phyloP scores from a whole-genome alignment of 1,140 invertebrate species.

The Globodera rostochiensis region DNA sequence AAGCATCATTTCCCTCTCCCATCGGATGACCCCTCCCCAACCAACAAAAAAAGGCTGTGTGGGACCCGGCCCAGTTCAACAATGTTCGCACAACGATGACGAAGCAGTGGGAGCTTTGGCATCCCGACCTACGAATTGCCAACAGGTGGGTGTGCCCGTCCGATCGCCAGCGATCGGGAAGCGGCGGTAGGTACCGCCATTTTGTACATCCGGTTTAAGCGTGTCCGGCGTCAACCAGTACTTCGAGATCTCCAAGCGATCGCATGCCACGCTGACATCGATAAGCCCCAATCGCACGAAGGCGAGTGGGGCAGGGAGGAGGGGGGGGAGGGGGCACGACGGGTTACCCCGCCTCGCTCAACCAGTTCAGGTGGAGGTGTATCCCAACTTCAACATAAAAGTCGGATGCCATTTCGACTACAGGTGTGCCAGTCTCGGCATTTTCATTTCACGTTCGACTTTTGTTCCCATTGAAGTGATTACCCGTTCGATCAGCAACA shows the following conservation, averaged over 20 bases:
- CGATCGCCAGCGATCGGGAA: not conserved
- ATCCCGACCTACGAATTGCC: conserved; percentile 43
- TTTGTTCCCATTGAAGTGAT: conserved; percentile 13
- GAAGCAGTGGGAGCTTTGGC: conserved; percentile 54
- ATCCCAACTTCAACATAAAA: conserved; percentile 60
- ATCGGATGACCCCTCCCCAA: too few species aligned
- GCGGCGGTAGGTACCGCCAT: not conserved
- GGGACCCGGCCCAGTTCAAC: conserved; percentile 58
- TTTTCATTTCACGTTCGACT: not conserved
- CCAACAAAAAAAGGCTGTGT: conserved; percentile 32
- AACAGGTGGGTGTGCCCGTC: conserved; percentile 37
- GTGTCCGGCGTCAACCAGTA: conserved; percentile 59
- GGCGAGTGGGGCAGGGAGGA: not conserved
- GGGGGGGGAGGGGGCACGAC: not conserved
- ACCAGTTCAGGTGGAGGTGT: conserved; percentile 53
- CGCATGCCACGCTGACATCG: conserved; percentile 58
- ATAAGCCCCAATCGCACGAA: conserved; percentile 23
- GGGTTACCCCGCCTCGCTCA: not conserved
- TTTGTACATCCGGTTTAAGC: conserved; percentile 33
- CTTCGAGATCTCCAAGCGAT: conserved; percentile 52
- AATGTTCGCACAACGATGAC: conserved; percentile 51
- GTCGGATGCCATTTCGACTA: conserved; percentile 59
- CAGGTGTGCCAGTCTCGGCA: conserved; percentile 25
- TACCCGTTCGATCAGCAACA: conserved; percentile 55
- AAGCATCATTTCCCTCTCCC: too few species aligned